Conservation (phyloP, 2,113 vertebrate genomes). For the Lates calcarifer region DNA sequence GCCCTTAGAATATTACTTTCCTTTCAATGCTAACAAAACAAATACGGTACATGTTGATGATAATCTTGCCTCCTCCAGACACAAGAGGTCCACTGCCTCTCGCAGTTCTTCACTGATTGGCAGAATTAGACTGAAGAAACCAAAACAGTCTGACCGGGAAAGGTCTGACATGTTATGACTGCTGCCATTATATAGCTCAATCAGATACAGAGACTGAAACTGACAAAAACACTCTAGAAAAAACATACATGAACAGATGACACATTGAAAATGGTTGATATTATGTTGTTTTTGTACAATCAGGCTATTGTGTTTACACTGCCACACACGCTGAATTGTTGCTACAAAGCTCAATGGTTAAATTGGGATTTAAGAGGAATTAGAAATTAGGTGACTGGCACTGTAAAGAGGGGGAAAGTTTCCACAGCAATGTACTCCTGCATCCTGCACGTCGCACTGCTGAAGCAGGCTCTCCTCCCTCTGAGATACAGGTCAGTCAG, state of each 20-base stretch:
- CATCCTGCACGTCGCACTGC: conserved; percentile 41
- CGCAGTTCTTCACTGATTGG: conserved; percentile 48
- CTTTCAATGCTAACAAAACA: conserved; percentile 78
- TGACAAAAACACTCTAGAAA: conserved; percentile 78
- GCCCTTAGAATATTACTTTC: conserved; percentile 76
- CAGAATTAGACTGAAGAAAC: conserved; percentile 73
- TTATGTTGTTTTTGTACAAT: conserved; percentile 55
- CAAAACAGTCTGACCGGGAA: conserved; percentile 82
- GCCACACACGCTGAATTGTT: conserved; percentile 38
- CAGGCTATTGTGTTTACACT: conserved; percentile 42
- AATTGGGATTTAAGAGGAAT: conserved; percentile 45
- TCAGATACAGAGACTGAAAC: conserved; percentile 81
- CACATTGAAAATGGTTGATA: conserved; percentile 55
- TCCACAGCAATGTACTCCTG: conserved; percentile 19
- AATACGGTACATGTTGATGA: conserved; percentile 75
- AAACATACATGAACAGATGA: conserved; percentile 66
- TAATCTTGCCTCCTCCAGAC: conserved; percentile 79
- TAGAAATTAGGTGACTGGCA: conserved; percentile 35
- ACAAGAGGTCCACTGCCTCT: conserved; percentile 60
- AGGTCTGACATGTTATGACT: conserved; percentile 86
- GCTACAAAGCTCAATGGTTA: not conserved
- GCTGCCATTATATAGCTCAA: conserved; percentile 79
- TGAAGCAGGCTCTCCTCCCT: conserved; percentile 51
- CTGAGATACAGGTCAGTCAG: conserved; percentile 68
- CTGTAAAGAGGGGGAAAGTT: conserved; percentile 33